Base-by-base conservation (phyloP, 2,888 invertebrate genomes). In the Xestia sexstrigata region DNA sequence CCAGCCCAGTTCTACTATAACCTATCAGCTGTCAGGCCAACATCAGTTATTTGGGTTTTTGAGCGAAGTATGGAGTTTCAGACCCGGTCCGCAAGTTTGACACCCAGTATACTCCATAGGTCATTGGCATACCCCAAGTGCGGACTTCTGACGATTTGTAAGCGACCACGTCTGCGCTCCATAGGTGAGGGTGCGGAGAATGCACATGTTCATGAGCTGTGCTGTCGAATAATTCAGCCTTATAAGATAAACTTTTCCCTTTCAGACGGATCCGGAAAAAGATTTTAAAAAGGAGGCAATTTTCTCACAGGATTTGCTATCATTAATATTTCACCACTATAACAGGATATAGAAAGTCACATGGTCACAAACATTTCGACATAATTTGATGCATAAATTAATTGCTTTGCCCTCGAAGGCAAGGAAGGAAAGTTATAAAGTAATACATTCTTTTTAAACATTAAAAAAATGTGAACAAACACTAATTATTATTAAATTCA, bases 401-500 rank as follows among this genome's bases (percentile, higher is more conserved):
- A 83, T 78, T 66, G 30, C 4, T 79, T 17, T 68, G 82, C 35
- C 88, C 88, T 88, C 76, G 75, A 60, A 66, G 39, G 13, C 35
- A 26, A 81, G 88, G 78, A 88, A 84, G 78, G 80, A 83, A 88
- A 87, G 81, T 72, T 8, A 52, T 45, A 52, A 45, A 79, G 26
- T 65, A 72, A 55, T 35, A 63, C 45, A 82, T 81, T 79, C 70
- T 70, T 72, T 74, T 42, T 8, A n/a, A 60, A 65, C 68, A 82
- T 76, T 85, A 70, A 81, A 73, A 76, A 47, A 65, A 17, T 78
- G 63, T 79, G 55, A 60, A 58, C 67, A 69, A 69, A 35, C 47
- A 58, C 73, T 77, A 76, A 83, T 88, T 86, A 79, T 4, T 20
- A 63, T 63, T n/a, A 42, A 70, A 70, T 78, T 80, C 83, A 84